Base-by-base conservation (phyloP, 2,113 vertebrate species). In the Peucedramus taeniatus region DNA sequence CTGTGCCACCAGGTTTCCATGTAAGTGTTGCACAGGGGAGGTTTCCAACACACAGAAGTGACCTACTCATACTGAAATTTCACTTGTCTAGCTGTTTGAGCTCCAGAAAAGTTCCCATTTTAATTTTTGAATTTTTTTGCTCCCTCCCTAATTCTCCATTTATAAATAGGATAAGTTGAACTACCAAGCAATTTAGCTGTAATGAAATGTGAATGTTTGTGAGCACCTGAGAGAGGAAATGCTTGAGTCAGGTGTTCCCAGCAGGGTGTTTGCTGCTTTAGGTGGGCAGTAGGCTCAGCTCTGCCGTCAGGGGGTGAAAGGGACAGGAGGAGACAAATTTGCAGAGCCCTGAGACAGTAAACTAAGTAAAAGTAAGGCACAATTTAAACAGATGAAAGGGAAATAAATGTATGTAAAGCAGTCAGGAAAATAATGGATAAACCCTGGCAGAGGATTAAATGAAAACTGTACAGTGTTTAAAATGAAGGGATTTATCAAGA, bases 391-490 rank as follows among this genome's bases (percentile, higher is more conserved):
- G 91, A 97, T 96, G 95, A 95, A 96, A 97, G 75, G 31, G 51
- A 94, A 95, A 85, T 76, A 90, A 96, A 90, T 96, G 30, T 93
- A 96, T 92, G 81, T 93, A 97, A 96, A 97, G 75, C 39, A 86
- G 65, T 27, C 57, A 42, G 87, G 50, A 96, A 75, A 97, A 94
- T 87, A 97, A 88, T 82, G 82, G 89, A 90, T 84, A 86, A 93
- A 65, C 20, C 47, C 75, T 89, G 56, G 54, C 84, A 94, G 93
- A 94, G 72, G 93, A 96, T 95, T 96, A 95, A 96, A 90, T 85
- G 31, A 93, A 93, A 91, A 85, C 44, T 77, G 30, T 86, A 66
- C 71, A 81, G 50, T 57, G 68, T 96, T 97, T 96, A 91, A 96
- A 96, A 91, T 59, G 50, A 95, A 95, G 80, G 83, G 83, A 83